Conservation (phyloP, 1,140 invertebrate genomes). For the Zophobas atratus region DNA sequence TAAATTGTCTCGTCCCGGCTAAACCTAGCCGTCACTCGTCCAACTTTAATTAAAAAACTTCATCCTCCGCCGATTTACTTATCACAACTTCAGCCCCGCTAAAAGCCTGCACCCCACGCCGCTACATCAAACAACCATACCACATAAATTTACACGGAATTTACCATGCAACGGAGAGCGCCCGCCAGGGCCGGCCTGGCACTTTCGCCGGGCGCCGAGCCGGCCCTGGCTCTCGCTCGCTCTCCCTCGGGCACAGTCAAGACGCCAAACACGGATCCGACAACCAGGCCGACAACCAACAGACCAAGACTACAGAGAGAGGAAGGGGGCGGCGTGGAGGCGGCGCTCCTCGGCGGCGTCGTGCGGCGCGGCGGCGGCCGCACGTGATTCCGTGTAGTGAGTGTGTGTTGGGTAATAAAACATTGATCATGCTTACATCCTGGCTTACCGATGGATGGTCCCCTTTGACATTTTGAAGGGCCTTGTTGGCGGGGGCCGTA, state of each 20-base stretch:
- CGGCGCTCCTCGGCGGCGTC: not conserved
- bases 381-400: not conserved
- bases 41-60: too few relatives aligned
- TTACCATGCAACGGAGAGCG: too few relatives aligned
- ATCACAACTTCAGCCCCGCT: too few relatives aligned
- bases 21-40: too few relatives aligned
- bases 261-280: slow-evolving; percentile 11
- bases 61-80: too few relatives aligned
- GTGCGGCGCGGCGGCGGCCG: not conserved
- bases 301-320: slow-evolving; percentile 20
- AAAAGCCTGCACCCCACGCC: too few relatives aligned
- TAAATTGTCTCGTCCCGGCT: too few relatives aligned
- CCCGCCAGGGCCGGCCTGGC: too few relatives aligned
- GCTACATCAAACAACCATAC: too few relatives aligned
- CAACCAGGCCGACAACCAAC: slow-evolving; percentile 25
- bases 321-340: not conserved
- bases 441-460: slow-evolving; percentile 83
- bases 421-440: slow-evolving; percentile 66
- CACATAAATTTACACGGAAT: too few relatives aligned
- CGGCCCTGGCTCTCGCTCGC: not conserved
- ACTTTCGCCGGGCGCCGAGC: too few relatives aligned
- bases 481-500: slow-evolving; percentile 80
- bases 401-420: slow-evolving; percentile 43
- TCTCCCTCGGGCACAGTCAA: not conserved
- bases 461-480: slow-evolving; percentile 83